phyloP scores from a whole-genome alignment of 2,888 invertebrate genomes.

The Physocephala rufipes region DNA sequence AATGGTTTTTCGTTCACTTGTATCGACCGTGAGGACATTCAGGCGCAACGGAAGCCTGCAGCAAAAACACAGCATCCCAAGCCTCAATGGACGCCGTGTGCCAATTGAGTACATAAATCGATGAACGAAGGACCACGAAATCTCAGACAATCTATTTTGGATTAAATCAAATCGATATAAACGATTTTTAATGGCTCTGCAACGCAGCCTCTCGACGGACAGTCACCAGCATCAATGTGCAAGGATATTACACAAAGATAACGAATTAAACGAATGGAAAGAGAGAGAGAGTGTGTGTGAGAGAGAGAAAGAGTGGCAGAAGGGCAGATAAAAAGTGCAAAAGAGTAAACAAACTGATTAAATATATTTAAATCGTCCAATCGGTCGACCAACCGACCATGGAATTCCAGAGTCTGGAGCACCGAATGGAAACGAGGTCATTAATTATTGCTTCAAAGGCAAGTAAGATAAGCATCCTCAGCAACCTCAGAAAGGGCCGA shows the following conservation, averaged over 20 bases:
- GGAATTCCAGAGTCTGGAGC: background rate
- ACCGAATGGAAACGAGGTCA: slow-evolving; percentile 63
- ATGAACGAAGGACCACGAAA: slow-evolving; percentile 40
- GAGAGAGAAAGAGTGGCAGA: background rate
- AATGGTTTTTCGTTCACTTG: slow-evolving; percentile 53
- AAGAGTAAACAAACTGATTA: too few relatives aligned
- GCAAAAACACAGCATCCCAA: background rate
- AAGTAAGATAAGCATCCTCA: slow-evolving; percentile 55
- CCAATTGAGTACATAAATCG: slow-evolving; percentile 61
- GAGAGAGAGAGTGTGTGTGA: background rate
- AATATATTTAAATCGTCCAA: too few relatives aligned
- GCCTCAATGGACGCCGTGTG: slow-evolving; percentile 11
- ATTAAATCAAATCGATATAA: slow-evolving; percentile 67
- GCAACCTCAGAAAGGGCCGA: slow-evolving; percentile 36
- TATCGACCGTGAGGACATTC: background rate
- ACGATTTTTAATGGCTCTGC: slow-evolving; percentile 64
- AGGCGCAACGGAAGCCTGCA: background rate
- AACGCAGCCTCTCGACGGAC: background rate
- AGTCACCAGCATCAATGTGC: background rate
- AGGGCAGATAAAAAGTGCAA: too few relatives aligned
- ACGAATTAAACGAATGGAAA: background rate
- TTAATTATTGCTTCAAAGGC: slow-evolving; percentile 66
- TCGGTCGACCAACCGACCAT: background rate
- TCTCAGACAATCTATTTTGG: slow-evolving; percentile 61
- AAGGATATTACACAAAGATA: background rate